Evolutionary conservation across 2,797 vertebrate genomes (phyloP), one percentile per base, ranked within the genome.

Genomic region (Danio albolineatus): DNA sequence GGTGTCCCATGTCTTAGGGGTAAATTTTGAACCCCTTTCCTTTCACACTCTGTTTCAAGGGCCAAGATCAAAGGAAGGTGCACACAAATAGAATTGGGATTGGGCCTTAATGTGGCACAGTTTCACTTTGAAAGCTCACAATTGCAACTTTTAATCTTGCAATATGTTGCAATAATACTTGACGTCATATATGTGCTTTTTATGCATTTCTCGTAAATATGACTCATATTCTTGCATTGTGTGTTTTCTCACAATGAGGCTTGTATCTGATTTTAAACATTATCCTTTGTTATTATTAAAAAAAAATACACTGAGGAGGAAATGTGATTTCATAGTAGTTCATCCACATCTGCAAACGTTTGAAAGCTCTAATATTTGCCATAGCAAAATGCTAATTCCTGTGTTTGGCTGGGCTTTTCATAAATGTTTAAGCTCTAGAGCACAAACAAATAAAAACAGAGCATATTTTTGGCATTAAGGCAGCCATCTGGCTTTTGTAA

Each of bases 401-500:
- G 80, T 82, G 43, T 75, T 79, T 59, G 44, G 54, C 81, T 84
- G 76, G 43, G 59, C n/a, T 80, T 81, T 88, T 88, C 83, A 84
- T 85, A 89, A 88, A 91, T 85, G 83, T 90, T 92, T 89, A 83
- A 90, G 86, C 86, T 85, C 77, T 79, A 77, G 87, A 88, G 81
- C 70, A 78, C 86, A 89, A 90, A 91, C 90, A 92, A 86, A 87
- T 62, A 81, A 83, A 90, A 86, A 88, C 86, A 83, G 74, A 79
- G 69, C 87, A 87, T 86, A 85, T 90, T 91, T 89, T 84, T 21
- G 75, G 81, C 82, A 85, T 82, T 86, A 80, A 79, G 80, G 82
- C 67, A 84, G 85, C 90, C 87, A 91, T 89, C 90, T 91, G 90
- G 84, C 84, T 93, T 89, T 90, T 87, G 89, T 89, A 88, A 90